These are phyloP conservation scores for Rhynchotus rufescens DNA, from an alignment of 2,797 vertebrate genomes.

Conservation along the genomic window DNA sequence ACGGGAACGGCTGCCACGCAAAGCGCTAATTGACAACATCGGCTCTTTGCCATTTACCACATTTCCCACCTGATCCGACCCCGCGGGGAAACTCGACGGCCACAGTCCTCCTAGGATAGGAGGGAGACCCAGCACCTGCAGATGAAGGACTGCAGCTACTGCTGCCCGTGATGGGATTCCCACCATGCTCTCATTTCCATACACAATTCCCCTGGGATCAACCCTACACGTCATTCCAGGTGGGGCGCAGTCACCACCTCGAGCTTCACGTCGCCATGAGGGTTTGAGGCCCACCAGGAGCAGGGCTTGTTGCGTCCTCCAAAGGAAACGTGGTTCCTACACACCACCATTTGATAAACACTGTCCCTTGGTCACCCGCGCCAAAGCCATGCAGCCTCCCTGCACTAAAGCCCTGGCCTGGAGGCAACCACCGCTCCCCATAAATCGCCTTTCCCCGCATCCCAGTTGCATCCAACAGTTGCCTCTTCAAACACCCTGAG, in stretches of 20 bases:
- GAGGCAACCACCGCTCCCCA: not conserved
- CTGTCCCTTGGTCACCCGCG: not conserved
- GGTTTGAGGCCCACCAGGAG: not conserved
- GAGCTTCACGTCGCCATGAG: fast-evolving
- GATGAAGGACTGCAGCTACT: not conserved
- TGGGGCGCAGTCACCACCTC: fast-evolving
- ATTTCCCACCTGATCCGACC: not conserved
- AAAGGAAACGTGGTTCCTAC: not conserved
- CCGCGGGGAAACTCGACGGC: not conserved
- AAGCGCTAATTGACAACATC: slow-evolving; percentile 7
- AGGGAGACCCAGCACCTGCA: not conserved
- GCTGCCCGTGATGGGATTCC: no score
- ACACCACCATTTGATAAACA: not conserved
- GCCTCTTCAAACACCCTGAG: not conserved
- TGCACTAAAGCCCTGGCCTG: not conserved
- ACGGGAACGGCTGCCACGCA: not conserved
- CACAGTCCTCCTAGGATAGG: not conserved
- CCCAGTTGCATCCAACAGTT: not conserved
- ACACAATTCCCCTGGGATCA: not conserved
- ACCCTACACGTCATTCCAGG: fast-evolving
- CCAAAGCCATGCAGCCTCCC: not conserved
- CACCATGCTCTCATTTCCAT: not conserved
- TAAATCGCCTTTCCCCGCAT: not conserved
- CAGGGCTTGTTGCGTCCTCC: not conserved
- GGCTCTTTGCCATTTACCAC: not conserved